Conservation (phyloP, 2,113 vertebrate species). For the Amphiprion percula region DNA sequence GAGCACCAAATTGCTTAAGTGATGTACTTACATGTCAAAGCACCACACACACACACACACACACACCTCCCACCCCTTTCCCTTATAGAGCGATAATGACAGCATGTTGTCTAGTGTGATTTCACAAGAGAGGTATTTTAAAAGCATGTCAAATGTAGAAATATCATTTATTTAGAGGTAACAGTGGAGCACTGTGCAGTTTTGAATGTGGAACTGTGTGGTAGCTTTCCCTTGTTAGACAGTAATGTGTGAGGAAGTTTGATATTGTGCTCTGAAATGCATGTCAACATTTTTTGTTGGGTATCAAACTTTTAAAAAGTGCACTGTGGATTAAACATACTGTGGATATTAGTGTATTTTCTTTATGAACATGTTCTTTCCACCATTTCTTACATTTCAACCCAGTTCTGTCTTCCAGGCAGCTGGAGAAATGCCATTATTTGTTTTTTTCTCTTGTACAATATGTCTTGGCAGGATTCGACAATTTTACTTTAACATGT, state of each 20-base stretch:
- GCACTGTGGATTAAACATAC: constrained; percentile 40
- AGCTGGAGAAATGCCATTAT: constrained; percentile 57
- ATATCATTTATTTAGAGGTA: constrained; percentile 54
- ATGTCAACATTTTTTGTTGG: constrained; percentile 4
- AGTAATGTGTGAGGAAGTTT: constrained; percentile 24
- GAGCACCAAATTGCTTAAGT: constrained; percentile 70
- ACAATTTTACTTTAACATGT: constrained; percentile 53
- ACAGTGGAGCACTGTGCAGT: background rate
- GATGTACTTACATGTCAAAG: constrained; percentile 77
- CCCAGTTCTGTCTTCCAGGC: constrained; percentile 58
- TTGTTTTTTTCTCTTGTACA: background rate
- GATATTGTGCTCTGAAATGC: constrained; percentile 17
- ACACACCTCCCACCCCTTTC: background rate
- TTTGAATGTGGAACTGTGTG: background rate
- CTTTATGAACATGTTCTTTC: constrained; percentile 7
- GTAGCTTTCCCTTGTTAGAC: constrained; percentile 31
- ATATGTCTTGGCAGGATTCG: constrained; percentile 48
- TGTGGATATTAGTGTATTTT: constrained; percentile 33
- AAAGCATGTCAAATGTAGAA: constrained; percentile 61
- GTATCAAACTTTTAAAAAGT: constrained; percentile 31
- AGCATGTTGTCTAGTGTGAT: constrained; percentile 57
- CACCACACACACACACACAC: constrained; percentile 41
- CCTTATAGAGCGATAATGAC: constrained; percentile 63
- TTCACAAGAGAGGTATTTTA: constrained; percentile 61
- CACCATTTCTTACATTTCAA: constrained; percentile 49